Evolutionary conservation across 2,113 vertebrate genomes (phyloP).

Genomic region (Dryoscopus gambensis): DNA sequence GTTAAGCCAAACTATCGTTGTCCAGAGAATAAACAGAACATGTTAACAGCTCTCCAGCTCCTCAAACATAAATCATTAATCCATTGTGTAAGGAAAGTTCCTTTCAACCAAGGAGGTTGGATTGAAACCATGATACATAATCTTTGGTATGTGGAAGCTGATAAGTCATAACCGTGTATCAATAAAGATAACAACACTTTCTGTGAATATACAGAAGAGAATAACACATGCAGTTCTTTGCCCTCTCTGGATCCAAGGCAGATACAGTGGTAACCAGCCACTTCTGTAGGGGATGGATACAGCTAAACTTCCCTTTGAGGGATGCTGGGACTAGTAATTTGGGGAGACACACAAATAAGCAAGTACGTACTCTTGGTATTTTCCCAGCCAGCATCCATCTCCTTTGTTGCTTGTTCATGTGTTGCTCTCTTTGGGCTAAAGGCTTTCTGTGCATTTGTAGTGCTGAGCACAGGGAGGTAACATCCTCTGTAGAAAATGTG

Average conservation of each 20-base stretch:
- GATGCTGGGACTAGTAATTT: background rate
- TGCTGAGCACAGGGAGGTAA: background rate
- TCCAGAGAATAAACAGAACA: conserved; percentile 14
- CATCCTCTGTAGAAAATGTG: background rate
- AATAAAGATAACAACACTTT: conserved; percentile 12
- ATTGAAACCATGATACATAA: background rate
- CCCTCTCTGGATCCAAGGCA: background rate
- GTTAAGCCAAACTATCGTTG: background rate
- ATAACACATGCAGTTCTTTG: background rate
- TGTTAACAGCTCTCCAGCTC: background rate
- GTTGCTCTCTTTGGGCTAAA: background rate
- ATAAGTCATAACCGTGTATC: conserved; percentile 9
- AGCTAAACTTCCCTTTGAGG: background rate
- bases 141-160: conserved; percentile 33
- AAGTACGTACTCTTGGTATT: background rate
- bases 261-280: background rate
- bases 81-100: background rate
- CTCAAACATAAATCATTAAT: conserved; percentile 11
- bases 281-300: background rate
- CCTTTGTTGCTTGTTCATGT: background rate
- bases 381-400: background rate
- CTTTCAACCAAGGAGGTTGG: background rate
- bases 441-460: background rate
- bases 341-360: background rate
- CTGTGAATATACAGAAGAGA: background rate